Conservation (phyloP, 1,140 invertebrate genomes). For the Myzus persicae region DNA sequence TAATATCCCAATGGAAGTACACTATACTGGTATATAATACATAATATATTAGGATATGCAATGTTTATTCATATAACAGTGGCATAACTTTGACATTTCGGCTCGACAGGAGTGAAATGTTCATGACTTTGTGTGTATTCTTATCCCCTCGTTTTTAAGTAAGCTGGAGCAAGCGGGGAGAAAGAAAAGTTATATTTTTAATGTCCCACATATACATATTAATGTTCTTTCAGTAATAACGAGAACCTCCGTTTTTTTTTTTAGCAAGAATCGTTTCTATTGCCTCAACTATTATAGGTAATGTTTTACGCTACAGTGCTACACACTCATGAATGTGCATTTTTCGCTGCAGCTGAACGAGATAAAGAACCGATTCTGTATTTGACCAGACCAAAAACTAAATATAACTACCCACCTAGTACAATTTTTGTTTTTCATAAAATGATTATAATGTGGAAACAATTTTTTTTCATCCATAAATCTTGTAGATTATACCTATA, state of each 20-base stretch:
- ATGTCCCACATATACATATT: neutral
- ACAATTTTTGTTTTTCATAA: neutral
- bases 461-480: neutral
- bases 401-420: neutral
- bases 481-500: neutral
- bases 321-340: too few species aligned
- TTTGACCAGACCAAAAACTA: neutral
- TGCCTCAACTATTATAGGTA: too few species aligned
- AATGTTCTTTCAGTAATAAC: too few species aligned
- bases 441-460: neutral
- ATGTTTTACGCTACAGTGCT: too few species aligned
- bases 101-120: neutral
- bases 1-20: too few species aligned
- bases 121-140: neutral
- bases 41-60: too few species aligned
- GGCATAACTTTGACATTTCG: too few species aligned
- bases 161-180: neutral
- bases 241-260: neutral
- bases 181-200: neutral
- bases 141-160: too few species aligned
- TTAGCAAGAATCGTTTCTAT: neutral
- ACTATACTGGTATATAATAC: too few species aligned
- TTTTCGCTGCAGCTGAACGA: too few species aligned
- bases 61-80: neutral
- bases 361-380: too few species aligned